Base-by-base conservation (phyloP, 2,888 invertebrate species). In the Aleiodes leptofemur region DNA sequence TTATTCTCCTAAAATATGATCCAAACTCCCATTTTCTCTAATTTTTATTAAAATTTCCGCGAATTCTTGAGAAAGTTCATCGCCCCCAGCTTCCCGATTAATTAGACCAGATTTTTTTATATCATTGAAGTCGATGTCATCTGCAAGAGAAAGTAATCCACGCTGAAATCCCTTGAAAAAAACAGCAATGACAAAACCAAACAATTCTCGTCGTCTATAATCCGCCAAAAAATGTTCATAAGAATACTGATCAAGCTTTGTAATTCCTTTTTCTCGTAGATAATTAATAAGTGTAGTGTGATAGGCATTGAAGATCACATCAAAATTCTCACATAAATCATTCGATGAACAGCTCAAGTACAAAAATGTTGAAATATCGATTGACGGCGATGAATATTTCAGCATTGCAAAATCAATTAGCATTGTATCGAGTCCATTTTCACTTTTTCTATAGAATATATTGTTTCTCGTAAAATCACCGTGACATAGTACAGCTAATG, bases 401-500 rank as follows among this genome's bases (percentile, higher is more conserved):
- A 87, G 66, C 34, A 83, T 34, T 0, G 85, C 87, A 23, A 87
- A 88, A 50, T 89, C 86, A 29, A 86, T 80, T 9, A 86, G 23
- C 73, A 79, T 81, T 1, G 78, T 78, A 14, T 79, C 76, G 0
- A 81, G 8, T 4, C 77, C 48, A 0, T 57, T 79, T 9, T 69
- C 73, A 6, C 23, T 74, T 43, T 70, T 59, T 5, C 81, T 80
- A 68, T 84, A 88, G 11, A 89, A 74, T 3, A 82, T 64, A 68
- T 88, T 89, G 70, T 86, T 85, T 48, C 83, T 76, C 0, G 87
- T 85, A 55, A 84, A 86, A 55, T 88, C 88, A 0, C 88, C 88
- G 66, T 88, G 88, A 71, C 86, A 84, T 1, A 89, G 11, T 0
- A 84, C 85, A 1, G 87, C 83, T 0, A 89, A 69, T 1, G 87